A percentile compares a stretch with the other conserved stretches of the same genome.
phyloP scores from a whole-genome alignment of 2,797 vertebrate species.

The Phoxinus dragarum region DNA sequence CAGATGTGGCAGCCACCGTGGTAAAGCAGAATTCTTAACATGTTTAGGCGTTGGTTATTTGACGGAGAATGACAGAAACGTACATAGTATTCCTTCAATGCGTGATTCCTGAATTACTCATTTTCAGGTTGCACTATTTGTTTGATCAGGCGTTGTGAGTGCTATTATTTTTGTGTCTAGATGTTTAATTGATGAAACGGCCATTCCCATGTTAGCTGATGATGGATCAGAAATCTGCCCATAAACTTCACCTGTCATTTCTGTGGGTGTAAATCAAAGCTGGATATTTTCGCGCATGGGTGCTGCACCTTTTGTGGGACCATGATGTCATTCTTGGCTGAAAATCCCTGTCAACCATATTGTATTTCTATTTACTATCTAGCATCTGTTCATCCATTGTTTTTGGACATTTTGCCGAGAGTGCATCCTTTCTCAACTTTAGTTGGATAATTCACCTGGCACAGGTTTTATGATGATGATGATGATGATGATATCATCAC shows the following conservation, averaged over 20 bases:
- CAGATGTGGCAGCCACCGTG: background rate
- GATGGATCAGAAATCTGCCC: constrained; percentile 32
- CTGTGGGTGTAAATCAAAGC: constrained; percentile 54
- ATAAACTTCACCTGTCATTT: constrained; percentile 48
- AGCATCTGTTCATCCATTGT: constrained; percentile 18
- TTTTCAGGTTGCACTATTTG: background rate
- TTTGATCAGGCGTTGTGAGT: background rate
- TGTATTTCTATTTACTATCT: constrained; percentile 55
- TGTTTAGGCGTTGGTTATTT: background rate
- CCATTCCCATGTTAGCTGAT: constrained; percentile 21
- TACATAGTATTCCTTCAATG: background rate
- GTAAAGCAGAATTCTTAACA: constrained; percentile 2
- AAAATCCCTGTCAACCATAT: constrained; percentile 42
- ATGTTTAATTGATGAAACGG: constrained; percentile 24
- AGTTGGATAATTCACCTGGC: constrained; percentile 49
- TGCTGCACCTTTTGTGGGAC: constrained; percentile 62
- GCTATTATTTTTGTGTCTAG: background rate
- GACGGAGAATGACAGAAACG: background rate
- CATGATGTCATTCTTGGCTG: constrained; percentile 61
- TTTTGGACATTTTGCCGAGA: constrained; percentile 22
- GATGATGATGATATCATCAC: constrained; percentile 61
- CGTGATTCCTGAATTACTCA: background rate
- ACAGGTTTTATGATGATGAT: constrained; percentile 55
- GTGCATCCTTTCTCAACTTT: constrained; percentile 50
- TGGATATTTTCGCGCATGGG: constrained; percentile 54